Base-by-base conservation (phyloP, 2,888 invertebrate genomes). In the Melanostoma scalare region DNA sequence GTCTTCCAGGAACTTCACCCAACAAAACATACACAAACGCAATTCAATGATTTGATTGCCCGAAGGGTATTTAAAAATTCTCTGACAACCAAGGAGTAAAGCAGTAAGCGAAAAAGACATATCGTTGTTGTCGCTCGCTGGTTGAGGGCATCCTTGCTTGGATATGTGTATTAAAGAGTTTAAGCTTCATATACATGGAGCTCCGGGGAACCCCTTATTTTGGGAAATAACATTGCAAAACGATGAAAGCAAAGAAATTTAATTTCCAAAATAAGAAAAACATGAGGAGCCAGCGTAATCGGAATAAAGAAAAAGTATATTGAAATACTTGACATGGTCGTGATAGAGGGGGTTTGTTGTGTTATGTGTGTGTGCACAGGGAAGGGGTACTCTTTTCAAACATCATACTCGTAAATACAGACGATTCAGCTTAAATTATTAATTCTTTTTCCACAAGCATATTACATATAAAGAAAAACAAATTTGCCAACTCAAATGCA, bases 51-150 rank as follows among this genome's bases (percentile, higher is more conserved):
- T 75, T 79, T 74, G 67, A 71, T 79, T 79, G 79, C 84, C 79
- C 74, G 69, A 84, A 79, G 84, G 84, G 67, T 84, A 79, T 84
- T 84, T 84, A 79, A 84, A 84, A 84, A 79, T 79, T 79, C 84
- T 44, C 65, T 46, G 8, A 20, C 56, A 58, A 36, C 30, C 20
- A 8, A 35, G 48, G 35, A 50, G 63, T 36, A 63, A 63, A 33
- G 20, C 46, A 50, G 10, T 4, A 50, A 42, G 6, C 33, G 31
- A 55, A 50, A 53, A 72, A 53, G 44, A 67, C 65, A 63, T 8
- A 46, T 38, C 33, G 8, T 44, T 50, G 10, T 10, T 56, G 40
- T 53, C 52, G 53, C 61, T 20, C 20, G 20, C 20, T 20, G 20
- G 20, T 20, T 20, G 20, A 52, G 33, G 38, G 50, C 53, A 72